A percentile compares a stretch with the other conserved stretches of the same genome.
Conservation (phyloP, 2,113 vertebrate genomes). For the Chlorodrepanis virens region DNA sequence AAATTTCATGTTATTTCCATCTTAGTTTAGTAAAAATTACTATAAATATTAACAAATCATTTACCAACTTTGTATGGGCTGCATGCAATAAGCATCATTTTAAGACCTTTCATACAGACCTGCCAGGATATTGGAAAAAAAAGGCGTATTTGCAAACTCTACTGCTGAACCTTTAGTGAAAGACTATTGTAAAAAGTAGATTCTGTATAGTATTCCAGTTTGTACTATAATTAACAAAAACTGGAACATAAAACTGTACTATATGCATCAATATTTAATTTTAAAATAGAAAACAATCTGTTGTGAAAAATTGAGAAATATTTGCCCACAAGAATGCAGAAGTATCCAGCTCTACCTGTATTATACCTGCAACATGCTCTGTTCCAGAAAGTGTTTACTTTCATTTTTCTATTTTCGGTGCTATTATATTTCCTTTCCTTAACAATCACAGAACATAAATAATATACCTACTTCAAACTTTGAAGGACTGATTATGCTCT, state of each 20-base stretch:
- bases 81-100: neutral
- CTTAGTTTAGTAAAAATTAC: neutral
- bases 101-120: neutral
- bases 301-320: neutral
- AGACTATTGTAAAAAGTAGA: neutral
- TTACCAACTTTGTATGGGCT: neutral
- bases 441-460: neutral
- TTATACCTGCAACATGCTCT: neutral
- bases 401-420: neutral
- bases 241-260: neutral
- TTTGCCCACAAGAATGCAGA: neutral
- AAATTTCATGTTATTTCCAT: neutral
- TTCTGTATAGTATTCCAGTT: neutral
- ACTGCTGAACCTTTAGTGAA: neutral
- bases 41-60: conserved; percentile 16
- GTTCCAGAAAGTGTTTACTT: neutral
- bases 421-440: neutral
- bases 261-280: neutral
- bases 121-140: neutral
- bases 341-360: neutral
- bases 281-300: neutral
- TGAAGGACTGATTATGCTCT: neutral
- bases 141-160: neutral
- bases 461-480: neutral
- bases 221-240: neutral